Base-by-base conservation (phyloP, 2,888 invertebrate species). In the Drosophila niveifrons region DNA sequence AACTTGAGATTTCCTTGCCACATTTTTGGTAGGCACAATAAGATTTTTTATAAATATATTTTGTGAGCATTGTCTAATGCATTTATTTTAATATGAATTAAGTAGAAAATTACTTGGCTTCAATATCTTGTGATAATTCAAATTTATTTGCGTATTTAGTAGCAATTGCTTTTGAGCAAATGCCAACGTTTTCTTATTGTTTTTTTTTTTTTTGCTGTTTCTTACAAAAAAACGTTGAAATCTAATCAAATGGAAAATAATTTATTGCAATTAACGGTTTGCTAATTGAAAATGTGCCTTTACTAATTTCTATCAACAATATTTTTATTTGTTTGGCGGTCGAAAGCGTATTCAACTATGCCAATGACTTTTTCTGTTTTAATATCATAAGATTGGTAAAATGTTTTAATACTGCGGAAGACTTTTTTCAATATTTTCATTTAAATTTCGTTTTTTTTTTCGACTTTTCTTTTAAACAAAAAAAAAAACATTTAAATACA, bases 221-320 rank as follows among this genome's bases (percentile, higher is more conserved):
- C 4, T 47, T 13, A 4, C 55, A 10, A 10, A 23, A 10, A 75
- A 23, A 64, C 61, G 62, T 63, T 53, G 63, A 67, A 67, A 69
- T 67, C 57, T 44, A 66, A 78, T 57, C 65, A 51, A 83, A 65
- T 48, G 59, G 7, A 70, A 59, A 66, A 46, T 28, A 47, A 70
- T 66, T 74, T 56, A 41, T 51, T 64, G 41, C 53, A 75, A 73
- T 83, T 82, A 87, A 79, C 84, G 64, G 39, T 34, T n/a, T 28
- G 78, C 82, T 75, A 84, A 83, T 87, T 39, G 55, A 52, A 47
- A 13, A 23, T 59, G n/a, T 62, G 64, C 23, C 23, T 57, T 41
- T 8, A 46, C 44, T 13, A 36, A 61, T 61, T 57, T 41, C 8
- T 15, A 43, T 43, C 7, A 9, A 47, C 10, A 51, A 15, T 23